phyloP scores from a whole-genome alignment of 2,888 invertebrate species.

The Apamea epomidion region DNA sequence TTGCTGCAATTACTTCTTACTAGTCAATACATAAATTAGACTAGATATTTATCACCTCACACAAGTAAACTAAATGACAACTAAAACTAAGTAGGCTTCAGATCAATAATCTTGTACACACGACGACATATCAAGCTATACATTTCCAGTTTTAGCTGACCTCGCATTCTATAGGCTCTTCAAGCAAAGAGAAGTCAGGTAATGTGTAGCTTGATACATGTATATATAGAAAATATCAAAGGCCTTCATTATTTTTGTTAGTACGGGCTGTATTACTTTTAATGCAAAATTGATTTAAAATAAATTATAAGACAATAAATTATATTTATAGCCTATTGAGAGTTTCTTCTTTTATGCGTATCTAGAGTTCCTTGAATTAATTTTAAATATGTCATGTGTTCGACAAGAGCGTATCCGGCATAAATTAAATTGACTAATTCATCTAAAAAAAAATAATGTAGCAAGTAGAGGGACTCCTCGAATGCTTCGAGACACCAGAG shows the following conservation, averaged over 20 bases:
- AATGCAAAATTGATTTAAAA: background rate
- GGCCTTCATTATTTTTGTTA: too few species aligned
- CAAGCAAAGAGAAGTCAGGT: background rate
- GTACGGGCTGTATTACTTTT: too few species aligned
- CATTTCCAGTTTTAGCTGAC: background rate
- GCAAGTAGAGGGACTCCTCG: too few species aligned
- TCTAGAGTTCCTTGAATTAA: background rate
- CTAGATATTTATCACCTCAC: constrained; percentile 54
- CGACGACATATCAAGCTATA: background rate
- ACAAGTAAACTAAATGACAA: constrained; percentile 7
- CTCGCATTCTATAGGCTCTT: background rate
- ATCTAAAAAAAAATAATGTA: too few species aligned
- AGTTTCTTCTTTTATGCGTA: background rate
- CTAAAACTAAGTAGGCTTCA: constrained; percentile 16
- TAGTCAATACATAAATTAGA: constrained; percentile 31
- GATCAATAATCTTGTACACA: background rate
- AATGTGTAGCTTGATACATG: background rate
- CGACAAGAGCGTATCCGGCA: background rate
- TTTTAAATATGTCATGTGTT: background rate
- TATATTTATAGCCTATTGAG: background rate
- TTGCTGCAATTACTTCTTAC: constrained; percentile 26
- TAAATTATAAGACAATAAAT: background rate
- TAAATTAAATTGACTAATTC: background rate
- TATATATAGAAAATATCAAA: too few species aligned
- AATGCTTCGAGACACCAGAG: too few species aligned